Base-by-base conservation (phyloP, 1,140 invertebrate species). In the Bombus polaris region DNA sequence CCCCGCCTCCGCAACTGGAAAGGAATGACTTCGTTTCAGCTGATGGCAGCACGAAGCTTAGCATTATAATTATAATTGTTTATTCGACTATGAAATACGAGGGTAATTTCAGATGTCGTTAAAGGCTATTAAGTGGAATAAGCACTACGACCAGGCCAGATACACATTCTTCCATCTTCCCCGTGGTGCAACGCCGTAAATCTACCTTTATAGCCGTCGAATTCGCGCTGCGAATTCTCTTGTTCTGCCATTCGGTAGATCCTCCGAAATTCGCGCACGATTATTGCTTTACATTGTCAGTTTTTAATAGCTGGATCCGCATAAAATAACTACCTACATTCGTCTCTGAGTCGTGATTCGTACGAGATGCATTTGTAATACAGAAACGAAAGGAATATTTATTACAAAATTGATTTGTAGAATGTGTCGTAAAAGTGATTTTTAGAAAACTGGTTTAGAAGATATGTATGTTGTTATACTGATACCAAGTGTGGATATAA, bases 81-180 rank as follows among this genome's bases (percentile, higher is more conserved):
- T 80, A 86, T 89, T 66, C 75, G 74, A 28, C 77, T 47, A 75
- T 89, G 84, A 89, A 86, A 89, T 89, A 89, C 71, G 87, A 83
- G 59, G 76, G 71, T 83, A 86, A 89, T 89, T 89, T 86, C 59
- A 84, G 44, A 72, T 89, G 75, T 89, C 88, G 84, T 89, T 89
- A 89, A 83, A 82, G 88, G 75, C 80, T 66, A 89, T 89, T 89
- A 89, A 86, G 65, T 70, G 87, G 62, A 88, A 88, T 89, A 80
- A 83, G 57, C 72, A 70, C 66, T 65, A 42, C 87, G 80, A 62
- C 70, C 78, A 42, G 59, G 25, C 47, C 81, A 72, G 79, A 86
- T 89, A 89, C 75, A n/a, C 57, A 80, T 81, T 74, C 71, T 80
- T 78, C 35, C 57, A 72, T 83, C 75, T 59, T 89, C n/a, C 62